Base-by-base conservation (phyloP, 2,797 vertebrate species). In the Sorex maritimensis region DNA sequence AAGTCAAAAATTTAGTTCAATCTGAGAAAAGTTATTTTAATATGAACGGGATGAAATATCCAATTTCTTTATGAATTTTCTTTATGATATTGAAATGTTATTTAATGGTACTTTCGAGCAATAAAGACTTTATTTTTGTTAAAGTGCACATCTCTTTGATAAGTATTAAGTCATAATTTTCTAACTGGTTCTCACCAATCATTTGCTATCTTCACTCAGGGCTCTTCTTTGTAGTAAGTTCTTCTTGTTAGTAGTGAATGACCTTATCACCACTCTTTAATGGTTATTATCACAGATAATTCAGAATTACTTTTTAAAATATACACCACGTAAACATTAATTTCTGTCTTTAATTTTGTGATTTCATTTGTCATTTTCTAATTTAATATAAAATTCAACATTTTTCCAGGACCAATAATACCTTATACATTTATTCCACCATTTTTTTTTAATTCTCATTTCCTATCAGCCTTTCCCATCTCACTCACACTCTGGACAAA, bases 61-160 rank as follows among this genome's bases (percentile, higher is more conserved):
- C 52, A 55, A 55, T 19, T 86, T 81, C 17, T 86, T 65, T 73
- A 82, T 92, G 81, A 17, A 68, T 92, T 91, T 93, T 92, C 21
- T 68, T 41, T 75, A 82, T 77, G 75, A 67, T 86, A 23, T 52
- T 88, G 74, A 80, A 90, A 78, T 61, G 88, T 95, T 15, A 91
- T 91, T 94, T 95, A 90, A 88, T 83, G 82, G 93, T 38, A 73
- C 68, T 19, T 95, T 91, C 81, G 34, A 94, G 49, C 7, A 80
- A n/a, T 46, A 86, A 85, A 92, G 24, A 90, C 65, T 68, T 15
- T 21, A 44, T 19, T 88, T 81, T 90, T 81, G 92, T 77, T 93
- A 90, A 89, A 81, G 92, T 81, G 58, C 46, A 81, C 41, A 15
- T 71, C 81, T 95, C 61, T 94, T 94, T 93, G 41, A 80, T 91